Evolutionary conservation across 2,888 invertebrate species (phyloP).

Genomic region (Apoda limacodes): DNA sequence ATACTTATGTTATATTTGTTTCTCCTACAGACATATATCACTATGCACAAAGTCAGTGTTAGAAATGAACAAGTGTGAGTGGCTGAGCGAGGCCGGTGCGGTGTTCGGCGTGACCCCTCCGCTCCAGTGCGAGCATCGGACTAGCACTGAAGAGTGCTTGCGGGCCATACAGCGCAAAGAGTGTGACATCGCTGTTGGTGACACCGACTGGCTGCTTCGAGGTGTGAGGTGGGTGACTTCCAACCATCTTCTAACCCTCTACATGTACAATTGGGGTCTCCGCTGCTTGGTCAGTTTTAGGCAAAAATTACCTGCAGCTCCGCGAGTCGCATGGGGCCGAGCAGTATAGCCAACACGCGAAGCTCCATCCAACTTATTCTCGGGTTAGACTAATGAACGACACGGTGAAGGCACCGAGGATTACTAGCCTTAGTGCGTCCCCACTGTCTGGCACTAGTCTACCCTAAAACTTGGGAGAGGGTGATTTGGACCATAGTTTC

Average conservation of each 20-base stretch:
- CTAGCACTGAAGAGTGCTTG: constrained; percentile 75
- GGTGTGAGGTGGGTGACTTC: constrained; percentile 72
- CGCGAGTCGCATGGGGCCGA: not conserved
- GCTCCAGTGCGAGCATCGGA: constrained; percentile 78
- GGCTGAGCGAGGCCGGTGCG: constrained; percentile 79
- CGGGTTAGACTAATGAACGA: too few relatives aligned
- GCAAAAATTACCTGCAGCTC: not conserved
- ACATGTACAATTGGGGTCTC: not conserved
- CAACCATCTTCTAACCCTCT: too few relatives aligned
- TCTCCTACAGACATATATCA: constrained; percentile 53
- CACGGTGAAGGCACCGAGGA: too few relatives aligned
- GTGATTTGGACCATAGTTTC: too few relatives aligned
- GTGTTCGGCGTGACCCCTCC: constrained; percentile 84
- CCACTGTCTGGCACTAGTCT: too few relatives aligned
- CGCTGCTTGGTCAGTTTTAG: not conserved
- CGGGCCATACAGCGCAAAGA: constrained; percentile 70
- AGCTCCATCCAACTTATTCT: too few relatives aligned
- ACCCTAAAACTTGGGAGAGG: too few relatives aligned
- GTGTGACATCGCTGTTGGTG: constrained; percentile 79
- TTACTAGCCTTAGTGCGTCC: too few relatives aligned
- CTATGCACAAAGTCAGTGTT: constrained; percentile 77
- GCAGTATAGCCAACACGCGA: not conserved
- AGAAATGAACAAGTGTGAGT: constrained; percentile 82
- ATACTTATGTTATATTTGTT: too few relatives aligned
- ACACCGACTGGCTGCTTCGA: constrained; percentile 76